Base-by-base conservation (phyloP, 2,888 invertebrate genomes). In the Melanchra persicariae region DNA sequence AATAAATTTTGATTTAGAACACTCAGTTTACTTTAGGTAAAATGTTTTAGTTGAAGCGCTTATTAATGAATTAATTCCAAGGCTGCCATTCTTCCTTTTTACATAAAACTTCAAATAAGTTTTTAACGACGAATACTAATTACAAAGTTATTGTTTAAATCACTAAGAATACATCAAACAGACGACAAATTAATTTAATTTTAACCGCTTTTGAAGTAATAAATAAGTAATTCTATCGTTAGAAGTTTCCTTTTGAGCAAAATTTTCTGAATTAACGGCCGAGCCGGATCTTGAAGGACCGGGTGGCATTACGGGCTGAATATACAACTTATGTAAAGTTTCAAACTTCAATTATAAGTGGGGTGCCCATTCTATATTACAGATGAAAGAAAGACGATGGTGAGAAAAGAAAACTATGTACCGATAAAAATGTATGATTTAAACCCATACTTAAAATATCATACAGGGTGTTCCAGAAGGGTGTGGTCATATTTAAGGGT, bases 181-280 rank as follows among this genome's bases (percentile, higher is more conserved):
- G 86, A 86, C 81, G 84, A 85, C 84, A 78, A 85, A 87, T 84
- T 87, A 84, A 85, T 89, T 87, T 77, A 79, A 80, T 74, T 80
- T 79, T 73, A 79, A 78, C 83, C 85, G 68, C 81, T 81, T 82
- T 74, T 69, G 67, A 87, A 90, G 83, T 89, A 89, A 92, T 93
- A 90, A 92, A 92, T 92, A 91, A 91, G 90, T 90, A 91, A 91
- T 92, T 91, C 83, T 87, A 87, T 87, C 73, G 70, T 61, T 47
- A 87, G 85, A 92, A 87, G 88, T 91, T 90, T 82, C 72, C 83
- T 85, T 87, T 85, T 63, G 70, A 66, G 78, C 77, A 73, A 74
- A 89, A 89, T 87, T 89, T 89, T 86, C 74, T 77, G 85, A 88
- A 87, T 90, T 89, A 87, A 84, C 61, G 67, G 70, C 47, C 43